Evolutionary conservation across 1,140 invertebrate species (phyloP).

Genomic region (Diprion similis): DNA sequence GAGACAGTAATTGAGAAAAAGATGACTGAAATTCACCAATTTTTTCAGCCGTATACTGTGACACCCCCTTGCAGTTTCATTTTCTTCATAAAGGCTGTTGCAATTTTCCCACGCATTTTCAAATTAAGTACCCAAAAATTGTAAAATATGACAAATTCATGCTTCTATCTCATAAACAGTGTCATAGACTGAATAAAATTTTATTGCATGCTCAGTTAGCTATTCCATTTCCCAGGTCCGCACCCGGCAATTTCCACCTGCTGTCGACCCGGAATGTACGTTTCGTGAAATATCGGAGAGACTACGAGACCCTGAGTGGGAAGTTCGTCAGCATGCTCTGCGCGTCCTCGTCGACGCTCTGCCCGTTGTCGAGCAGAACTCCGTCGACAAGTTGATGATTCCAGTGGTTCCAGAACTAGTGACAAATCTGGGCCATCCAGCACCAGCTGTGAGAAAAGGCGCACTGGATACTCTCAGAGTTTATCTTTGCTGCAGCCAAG

Average conservation of each 20-base stretch:
- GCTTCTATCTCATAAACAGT: no score
- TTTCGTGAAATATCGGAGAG: conserved; percentile 74
- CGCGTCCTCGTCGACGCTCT: conserved; percentile 77
- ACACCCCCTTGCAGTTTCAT: no score
- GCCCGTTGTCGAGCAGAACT: conserved; percentile 67
- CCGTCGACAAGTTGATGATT: conserved; percentile 67
- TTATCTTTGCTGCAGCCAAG: conserved; percentile 67
- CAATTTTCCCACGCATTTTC: no score
- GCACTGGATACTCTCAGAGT: conserved; percentile 74
- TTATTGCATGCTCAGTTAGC: no score
- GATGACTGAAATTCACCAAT: no score
- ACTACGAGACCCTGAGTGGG: conserved; percentile 80
- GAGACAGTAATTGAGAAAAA: no score
- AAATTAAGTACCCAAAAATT: no score
- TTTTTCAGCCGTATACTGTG: no score
- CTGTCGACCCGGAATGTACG: conserved; percentile 68
- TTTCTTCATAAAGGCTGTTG: no score
- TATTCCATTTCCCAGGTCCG: conserved; percentile 42
- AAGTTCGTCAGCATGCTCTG: conserved; percentile 79
- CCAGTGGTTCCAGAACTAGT: conserved; percentile 71
- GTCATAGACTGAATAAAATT: no score
- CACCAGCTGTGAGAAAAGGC: conserved; percentile 78
- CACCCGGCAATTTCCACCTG: conserved; percentile 59
- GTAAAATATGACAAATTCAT: no score
- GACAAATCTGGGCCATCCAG: conserved; percentile 75